These are phyloP conservation scores for Acronicta aceris DNA, from an alignment of 2,888 invertebrate species.

Conservation along the genomic window DNA sequence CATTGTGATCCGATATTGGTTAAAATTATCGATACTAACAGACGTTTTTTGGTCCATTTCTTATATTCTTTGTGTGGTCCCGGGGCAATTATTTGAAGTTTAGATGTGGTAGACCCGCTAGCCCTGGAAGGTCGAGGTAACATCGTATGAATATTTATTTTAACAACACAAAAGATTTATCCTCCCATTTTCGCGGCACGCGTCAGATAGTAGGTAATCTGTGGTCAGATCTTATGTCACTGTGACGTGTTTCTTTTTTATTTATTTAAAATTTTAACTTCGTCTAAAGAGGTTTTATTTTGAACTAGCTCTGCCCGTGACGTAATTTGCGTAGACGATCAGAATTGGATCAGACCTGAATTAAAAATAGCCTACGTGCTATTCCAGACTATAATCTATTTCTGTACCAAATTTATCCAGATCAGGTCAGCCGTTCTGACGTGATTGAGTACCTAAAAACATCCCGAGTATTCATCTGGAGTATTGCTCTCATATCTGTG, in stretches of 20 bases:
- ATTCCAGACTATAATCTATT: too few species aligned
- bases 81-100: conserved; percentile 20
- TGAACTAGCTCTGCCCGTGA: too few species aligned
- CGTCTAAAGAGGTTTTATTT: background rate
- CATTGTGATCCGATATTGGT: background rate
- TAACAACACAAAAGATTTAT: conserved; percentile 38
- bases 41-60: conserved; percentile 63
- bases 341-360: too few species aligned
- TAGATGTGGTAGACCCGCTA: conserved; percentile 11
- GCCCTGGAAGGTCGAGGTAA: conserved; percentile 9
- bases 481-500: too few species aligned
- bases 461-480: too few species aligned
- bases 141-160: conserved; percentile 22
- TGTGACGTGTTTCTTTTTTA: background rate
- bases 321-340: too few species aligned
- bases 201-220: too few species aligned
- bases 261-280: background rate
- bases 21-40: conserved; percentile 46
- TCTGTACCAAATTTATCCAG: too few species aligned
- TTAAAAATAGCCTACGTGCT: too few species aligned
- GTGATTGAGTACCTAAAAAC: too few species aligned
- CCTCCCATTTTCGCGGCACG: conserved; percentile 46
- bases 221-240: conserved; percentile 1
- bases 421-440: too few species aligned
- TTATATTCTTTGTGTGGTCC: conserved; percentile 66